These are phyloP conservation scores for Neomonachus schauinslandi DNA, from an alignment of 2,113 vertebrate species.

Conservation along the genomic window DNA sequence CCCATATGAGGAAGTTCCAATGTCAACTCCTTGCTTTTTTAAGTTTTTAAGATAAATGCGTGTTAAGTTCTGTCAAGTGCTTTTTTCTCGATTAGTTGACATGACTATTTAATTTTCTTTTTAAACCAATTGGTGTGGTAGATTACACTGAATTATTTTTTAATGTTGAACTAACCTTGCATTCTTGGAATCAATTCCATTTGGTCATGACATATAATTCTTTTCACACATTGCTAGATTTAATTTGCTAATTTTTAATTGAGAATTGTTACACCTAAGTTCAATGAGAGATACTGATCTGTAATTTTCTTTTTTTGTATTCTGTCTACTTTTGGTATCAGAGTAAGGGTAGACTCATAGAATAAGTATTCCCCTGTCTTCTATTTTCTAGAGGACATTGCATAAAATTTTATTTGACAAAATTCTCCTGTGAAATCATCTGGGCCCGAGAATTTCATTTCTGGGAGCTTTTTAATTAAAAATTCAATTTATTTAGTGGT, in stretches of 20 bases:
- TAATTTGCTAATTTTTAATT: background rate
- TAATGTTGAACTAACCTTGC: background rate
- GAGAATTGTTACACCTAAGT: background rate
- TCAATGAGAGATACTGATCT: background rate
- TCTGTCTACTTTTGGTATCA: background rate
- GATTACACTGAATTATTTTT: background rate
- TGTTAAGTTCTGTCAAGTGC: background rate
- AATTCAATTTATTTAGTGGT: background rate
- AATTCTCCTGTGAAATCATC: background rate
- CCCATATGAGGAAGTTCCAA: fast-evolving
- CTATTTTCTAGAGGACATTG: background rate
- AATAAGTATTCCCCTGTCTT: background rate
- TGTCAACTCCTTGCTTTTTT: background rate
- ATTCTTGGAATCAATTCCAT: background rate
- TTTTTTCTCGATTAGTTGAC: background rate
- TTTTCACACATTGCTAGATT: background rate
- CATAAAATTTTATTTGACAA: background rate
- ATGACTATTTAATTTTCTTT: background rate
- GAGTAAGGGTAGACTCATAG: background rate
- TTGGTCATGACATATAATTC: background rate
- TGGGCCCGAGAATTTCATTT: background rate
- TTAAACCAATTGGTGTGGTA: background rate
- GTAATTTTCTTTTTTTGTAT: background rate
- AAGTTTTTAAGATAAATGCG: background rate
- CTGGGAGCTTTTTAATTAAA: background rate